Conservation (phyloP, 2,888 invertebrate species). For the Diadegma fenestrale region DNA sequence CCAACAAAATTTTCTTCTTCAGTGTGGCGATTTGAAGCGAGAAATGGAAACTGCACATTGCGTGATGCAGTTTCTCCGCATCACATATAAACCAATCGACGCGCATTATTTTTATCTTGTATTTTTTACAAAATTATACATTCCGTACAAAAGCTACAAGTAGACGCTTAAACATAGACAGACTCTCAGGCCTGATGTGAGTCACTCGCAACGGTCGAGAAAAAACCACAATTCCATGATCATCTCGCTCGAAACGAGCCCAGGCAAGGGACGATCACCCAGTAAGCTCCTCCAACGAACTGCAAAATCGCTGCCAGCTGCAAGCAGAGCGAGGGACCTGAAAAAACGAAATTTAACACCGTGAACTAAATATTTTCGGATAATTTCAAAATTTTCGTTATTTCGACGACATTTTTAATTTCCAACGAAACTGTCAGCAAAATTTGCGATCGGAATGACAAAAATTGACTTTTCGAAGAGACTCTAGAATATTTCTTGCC, state of each 20-base stretch:
- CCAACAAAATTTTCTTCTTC: too few relatives aligned
- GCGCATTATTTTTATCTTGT: background rate
- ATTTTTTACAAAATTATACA: slow-evolving; percentile 40
- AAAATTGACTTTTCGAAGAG: too few relatives aligned
- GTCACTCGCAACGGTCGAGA: background rate
- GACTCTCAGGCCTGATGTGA: background rate
- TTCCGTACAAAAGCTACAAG: slow-evolving; percentile 40
- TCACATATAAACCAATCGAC: background rate
- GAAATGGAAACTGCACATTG: too few relatives aligned
- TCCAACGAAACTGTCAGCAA: too few relatives aligned
- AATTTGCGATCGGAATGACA: too few relatives aligned
- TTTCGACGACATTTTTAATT: too few relatives aligned
- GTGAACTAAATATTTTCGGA: too few relatives aligned
- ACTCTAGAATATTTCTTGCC: too few relatives aligned
- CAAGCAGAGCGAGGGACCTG: slow-evolving; percentile 72
- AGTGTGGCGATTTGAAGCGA: too few relatives aligned
- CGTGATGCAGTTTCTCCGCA: slow-evolving; percentile 9
- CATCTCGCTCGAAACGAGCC: slow-evolving; percentile 70
- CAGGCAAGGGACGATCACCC: slow-evolving; percentile 72
- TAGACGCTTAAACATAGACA: slow-evolving; percentile 12
- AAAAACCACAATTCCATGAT: background rate
- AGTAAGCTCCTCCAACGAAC: slow-evolving; percentile 75
- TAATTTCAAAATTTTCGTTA: too few relatives aligned
- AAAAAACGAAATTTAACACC: slow-evolving; percentile 16
- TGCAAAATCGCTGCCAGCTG: slow-evolving; percentile 71